A percentile compares a stretch with the other conserved stretches of the same genome.
Conservation (phyloP, 2,888 invertebrate species). For the Meiosimyza platycephala region DNA sequence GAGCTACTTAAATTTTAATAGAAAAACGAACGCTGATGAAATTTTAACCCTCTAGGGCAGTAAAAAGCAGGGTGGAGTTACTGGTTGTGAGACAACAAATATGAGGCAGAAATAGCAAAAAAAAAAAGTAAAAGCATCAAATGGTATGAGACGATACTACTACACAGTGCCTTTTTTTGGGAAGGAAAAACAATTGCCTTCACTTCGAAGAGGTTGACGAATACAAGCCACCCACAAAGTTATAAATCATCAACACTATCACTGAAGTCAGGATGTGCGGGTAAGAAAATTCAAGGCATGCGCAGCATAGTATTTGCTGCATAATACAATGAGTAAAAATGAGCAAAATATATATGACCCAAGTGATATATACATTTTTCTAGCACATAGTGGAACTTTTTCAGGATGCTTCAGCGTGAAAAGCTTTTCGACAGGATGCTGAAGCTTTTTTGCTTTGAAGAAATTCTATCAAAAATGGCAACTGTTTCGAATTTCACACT, state of each 20-base stretch:
- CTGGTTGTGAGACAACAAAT: neutral
- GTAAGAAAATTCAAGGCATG: constrained; percentile 4
- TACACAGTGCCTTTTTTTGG: neutral
- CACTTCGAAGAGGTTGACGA: constrained; percentile 20
- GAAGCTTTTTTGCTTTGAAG: neutral
- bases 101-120: neutral
- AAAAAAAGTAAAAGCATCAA: constrained; percentile 10
- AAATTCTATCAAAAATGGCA: neutral
- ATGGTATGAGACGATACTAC: neutral
- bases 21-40: neutral
- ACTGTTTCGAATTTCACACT: constrained; percentile 6
- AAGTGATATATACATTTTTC: neutral
- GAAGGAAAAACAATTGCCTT: neutral
- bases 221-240: constrained; percentile 25
- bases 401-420: too few relatives aligned
- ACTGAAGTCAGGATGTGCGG: neutral
- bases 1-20: neutral
- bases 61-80: constrained; percentile 14
- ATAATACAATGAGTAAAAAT: neutral
- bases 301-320: constrained; percentile 50
- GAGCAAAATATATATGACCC: neutral
- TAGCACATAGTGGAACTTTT: too few relatives aligned
- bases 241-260: constrained; percentile 5
- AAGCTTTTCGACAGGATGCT: too few relatives aligned
- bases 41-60: neutral